Base-by-base conservation (phyloP, 2,888 invertebrate species). In the Allophyes oxyacanthae region DNA sequence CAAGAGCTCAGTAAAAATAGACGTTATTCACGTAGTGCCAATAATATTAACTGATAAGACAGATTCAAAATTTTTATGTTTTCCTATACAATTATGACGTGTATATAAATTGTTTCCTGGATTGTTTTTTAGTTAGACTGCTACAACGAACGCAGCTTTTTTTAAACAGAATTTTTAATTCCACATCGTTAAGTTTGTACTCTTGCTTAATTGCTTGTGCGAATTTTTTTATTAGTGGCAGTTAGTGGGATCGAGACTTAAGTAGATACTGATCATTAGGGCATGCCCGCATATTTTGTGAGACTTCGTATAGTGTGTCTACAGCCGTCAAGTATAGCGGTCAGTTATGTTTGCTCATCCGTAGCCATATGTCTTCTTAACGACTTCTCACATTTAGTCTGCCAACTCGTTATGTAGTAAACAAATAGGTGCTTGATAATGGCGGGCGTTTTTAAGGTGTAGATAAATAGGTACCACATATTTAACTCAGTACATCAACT, bases 301-400 rank as follows among this genome's bases (percentile, higher is more conserved):
- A 37, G 14, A 40, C 38, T 66, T 59, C 54, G 38, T 64, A 54
- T 50, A 42, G 64, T 38, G 9, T 44, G 32, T 28, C 67, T 73
- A 71, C 70, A 49, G 58, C 50, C 44, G 73, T 73, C 7, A 9
- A 20, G 14, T 20, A 75, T 73, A 56, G 49, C 45, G 41, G 66
- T 51, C 46, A 49, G 50, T 52, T 50, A 63, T 75, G 68, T 81
- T 78, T 78, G 68, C 71, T 70, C 61, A 68, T 74, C 60, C 52
- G 62, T 67, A 56, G 67, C 53, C 63, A 73, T 83, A 67, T 59
- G 65, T 82, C 77, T 77, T 72, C 72, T 79, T 85, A 83, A 86
- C 81, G 85, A 85, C 83, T 85, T 83, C 84, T 81, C 84, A 80
- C 84, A 83, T 85, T 79, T 79, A 73, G 60, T 66, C 45, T 57